These are phyloP conservation scores for Ornithorhynchus anatinus DNA, from an alignment of 2,113 vertebrate genomes.

Conservation along the genomic window DNA sequence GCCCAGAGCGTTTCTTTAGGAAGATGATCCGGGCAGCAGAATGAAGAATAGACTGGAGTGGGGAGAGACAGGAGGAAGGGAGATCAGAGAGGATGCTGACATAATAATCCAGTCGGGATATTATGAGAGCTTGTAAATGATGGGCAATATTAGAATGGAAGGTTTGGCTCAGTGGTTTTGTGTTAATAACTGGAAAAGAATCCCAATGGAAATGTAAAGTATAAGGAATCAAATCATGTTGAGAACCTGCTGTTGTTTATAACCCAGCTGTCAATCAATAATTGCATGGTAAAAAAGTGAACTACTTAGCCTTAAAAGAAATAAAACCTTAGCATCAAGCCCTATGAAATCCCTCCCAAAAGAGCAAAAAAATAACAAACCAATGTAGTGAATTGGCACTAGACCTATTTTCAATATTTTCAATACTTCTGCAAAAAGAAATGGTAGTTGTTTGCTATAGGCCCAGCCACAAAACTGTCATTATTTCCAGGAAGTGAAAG, in stretches of 20 bases:
- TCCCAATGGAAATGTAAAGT: background rate
- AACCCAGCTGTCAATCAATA: background rate
- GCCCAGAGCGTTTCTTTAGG: too few relatives aligned
- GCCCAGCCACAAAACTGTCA: background rate
- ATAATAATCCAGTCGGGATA: too few relatives aligned
- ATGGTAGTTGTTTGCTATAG: background rate
- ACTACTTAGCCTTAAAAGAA: slow-evolving; percentile 1
- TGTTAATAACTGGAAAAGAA: background rate
- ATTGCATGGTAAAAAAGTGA: background rate
- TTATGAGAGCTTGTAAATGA: too few relatives aligned
- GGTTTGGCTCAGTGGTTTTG: background rate
- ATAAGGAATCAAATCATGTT: background rate
- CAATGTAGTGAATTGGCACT: too few relatives aligned
- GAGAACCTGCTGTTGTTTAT: background rate
- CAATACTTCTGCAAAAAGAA: background rate
- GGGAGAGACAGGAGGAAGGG: too few relatives aligned
- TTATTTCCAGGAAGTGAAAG: background rate
- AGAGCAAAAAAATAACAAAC: rapidly evolving
- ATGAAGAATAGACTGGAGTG: too few relatives aligned
- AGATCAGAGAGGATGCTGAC: too few relatives aligned
- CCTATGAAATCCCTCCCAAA: background rate
- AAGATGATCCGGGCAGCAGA: too few relatives aligned
- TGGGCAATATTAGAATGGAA: background rate
- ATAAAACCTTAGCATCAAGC: background rate
- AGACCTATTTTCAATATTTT: background rate